Evolutionary conservation across 2,888 invertebrate species (phyloP).

Genomic region (Cataglyphis cursor): DNA sequence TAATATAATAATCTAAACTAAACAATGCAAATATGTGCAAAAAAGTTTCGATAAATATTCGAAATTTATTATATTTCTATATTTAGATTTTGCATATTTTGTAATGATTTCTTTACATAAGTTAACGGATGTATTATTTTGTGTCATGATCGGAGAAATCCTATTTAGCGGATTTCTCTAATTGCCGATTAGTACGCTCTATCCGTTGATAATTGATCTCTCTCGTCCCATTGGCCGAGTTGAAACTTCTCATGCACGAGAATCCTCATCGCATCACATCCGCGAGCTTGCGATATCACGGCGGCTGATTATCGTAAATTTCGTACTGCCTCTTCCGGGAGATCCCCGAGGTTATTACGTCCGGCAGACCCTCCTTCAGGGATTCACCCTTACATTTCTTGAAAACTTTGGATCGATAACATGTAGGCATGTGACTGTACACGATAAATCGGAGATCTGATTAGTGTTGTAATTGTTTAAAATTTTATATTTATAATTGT

Average conservation of each 20-base stretch:
- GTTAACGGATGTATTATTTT: background rate
- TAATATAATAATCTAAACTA: background rate
- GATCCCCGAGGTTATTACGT: slow-evolving; percentile 74
- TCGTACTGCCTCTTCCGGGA: slow-evolving; percentile 63
- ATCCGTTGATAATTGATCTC: slow-evolving; percentile 28
- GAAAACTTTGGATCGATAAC: slow-evolving; percentile 73
- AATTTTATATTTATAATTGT: background rate
- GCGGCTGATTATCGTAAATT: slow-evolving; percentile 73
- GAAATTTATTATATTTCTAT: background rate
- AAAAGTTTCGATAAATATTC: background rate
- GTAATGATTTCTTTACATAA: background rate
- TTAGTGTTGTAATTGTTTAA: slow-evolving; percentile 24
- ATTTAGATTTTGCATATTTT: background rate
- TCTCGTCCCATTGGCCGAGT: slow-evolving; percentile 3
- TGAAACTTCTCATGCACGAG: slow-evolving; percentile 32
- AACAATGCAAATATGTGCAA: background rate
- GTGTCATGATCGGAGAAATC: background rate
- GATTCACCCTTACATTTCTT: slow-evolving; percentile 66
- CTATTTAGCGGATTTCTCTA: slow-evolving; percentile 17
- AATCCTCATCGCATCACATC: slow-evolving; percentile 1
- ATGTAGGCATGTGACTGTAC: slow-evolving; percentile 60
- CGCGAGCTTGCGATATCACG: slow-evolving; percentile 43
- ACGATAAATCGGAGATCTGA: slow-evolving; percentile 61
- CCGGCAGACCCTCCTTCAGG: slow-evolving; percentile 57
- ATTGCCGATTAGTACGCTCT: slow-evolving; percentile 28